A percentile compares a stretch with the other conserved stretches of the same genome.
Evolutionary conservation across 2,888 invertebrate genomes (phyloP).

Genomic region (Sarcophaga variegata): DNA sequence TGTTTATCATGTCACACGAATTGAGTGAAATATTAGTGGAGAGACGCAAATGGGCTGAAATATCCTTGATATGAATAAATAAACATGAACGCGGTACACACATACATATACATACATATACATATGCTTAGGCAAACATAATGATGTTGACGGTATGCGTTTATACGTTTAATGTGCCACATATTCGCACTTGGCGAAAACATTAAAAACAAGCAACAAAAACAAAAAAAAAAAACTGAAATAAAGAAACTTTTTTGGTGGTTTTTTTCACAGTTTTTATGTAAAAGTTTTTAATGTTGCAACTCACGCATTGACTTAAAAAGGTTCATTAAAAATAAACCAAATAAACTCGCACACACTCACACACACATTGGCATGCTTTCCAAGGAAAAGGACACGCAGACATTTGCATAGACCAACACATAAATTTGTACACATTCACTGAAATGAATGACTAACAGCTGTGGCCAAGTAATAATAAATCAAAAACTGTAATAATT

Average conservation of each 20-base stretch:
- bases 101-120: not conserved
- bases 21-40: slow-evolving; percentile 65
- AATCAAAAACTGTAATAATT: not conserved
- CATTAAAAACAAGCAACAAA: no score
- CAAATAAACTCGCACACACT: not conserved
- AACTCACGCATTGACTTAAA: slow-evolving; percentile 39
- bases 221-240: not conserved
- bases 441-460: not conserved
- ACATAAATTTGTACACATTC: not conserved
- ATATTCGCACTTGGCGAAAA: no score
- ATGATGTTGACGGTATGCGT: not conserved
- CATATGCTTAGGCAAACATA: not conserved
- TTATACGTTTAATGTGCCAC: slow-evolving; percentile 14
- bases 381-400: not conserved
- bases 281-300: not conserved
- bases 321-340: slow-evolving; percentile 37
- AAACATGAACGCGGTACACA: not conserved
- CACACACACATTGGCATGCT: not conserved
- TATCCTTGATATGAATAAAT: slow-evolving; percentile 37
- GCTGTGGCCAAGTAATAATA: not conserved
- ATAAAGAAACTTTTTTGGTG: slow-evolving; percentile 30
- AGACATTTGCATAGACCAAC: not conserved
- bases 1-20: slow-evolving; percentile 65
- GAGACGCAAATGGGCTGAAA: slow-evolving; percentile 42
- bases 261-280: not conserved